Percentiles rank a stretch among this genome's conserved stretches.
phyloP scores from a whole-genome alignment of 2,888 invertebrate genomes.

The Eurois occulta region DNA sequence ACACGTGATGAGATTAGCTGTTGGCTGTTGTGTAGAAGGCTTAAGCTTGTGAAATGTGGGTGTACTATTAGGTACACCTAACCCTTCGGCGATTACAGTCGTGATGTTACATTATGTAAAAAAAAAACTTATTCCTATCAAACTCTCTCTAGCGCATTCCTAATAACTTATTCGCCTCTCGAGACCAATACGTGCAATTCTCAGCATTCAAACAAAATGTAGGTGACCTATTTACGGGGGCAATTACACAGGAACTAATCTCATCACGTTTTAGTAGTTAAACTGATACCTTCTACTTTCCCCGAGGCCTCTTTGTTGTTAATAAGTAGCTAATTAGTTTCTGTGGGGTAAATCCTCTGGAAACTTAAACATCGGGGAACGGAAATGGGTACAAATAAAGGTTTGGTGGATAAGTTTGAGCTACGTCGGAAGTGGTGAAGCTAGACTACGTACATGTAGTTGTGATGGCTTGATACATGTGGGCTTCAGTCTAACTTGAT shows the following conservation, averaged over 20 bases:
- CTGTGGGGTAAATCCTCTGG: slow-evolving; percentile 48
- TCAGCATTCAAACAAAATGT: slow-evolving; percentile 51
- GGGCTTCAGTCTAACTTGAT: background rate
- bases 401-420: slow-evolving; percentile 31
- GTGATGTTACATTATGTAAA: background rate
- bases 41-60: background rate
- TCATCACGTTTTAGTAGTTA: slow-evolving; percentile 53
- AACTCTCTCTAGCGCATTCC: background rate
- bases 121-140: background rate
- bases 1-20: background rate
- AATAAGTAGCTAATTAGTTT: slow-evolving; percentile 62
- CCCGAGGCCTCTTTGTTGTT: slow-evolving; percentile 51
- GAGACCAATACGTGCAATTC: slow-evolving; percentile 47
- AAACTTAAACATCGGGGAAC: slow-evolving; percentile 54
- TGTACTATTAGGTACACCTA: background rate
- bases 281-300: slow-evolving; percentile 44
- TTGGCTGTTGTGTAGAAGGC: background rate
- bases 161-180: slow-evolving; percentile 37
- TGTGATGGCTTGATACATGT: background rate
- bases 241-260: slow-evolving; percentile 61
- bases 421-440: background rate
- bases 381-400: slow-evolving; percentile 51
- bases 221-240: slow-evolving; percentile 57
- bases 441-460: background rate
- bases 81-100: background rate